Conservation (phyloP, 2,797 vertebrate genomes). For the Arnoldichthys spilopterus region DNA sequence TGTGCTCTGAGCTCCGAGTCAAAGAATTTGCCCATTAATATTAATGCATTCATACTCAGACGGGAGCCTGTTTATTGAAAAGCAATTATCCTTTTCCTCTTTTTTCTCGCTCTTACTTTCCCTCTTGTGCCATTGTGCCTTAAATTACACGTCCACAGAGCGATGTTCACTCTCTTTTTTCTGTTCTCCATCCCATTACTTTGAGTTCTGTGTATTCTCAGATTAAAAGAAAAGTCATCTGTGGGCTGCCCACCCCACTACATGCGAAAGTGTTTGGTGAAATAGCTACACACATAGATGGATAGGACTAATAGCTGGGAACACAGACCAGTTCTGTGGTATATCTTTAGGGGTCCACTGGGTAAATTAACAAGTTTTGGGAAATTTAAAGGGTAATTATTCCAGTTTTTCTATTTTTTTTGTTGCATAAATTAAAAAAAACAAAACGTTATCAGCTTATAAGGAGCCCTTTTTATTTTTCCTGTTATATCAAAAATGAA, state of each 20-base stretch:
- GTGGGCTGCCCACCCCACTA: no score
- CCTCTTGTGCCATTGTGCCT: background rate
- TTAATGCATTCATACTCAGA: slow-evolving; percentile 41
- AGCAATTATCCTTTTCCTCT: slow-evolving; percentile 29
- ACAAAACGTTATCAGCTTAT: no score
- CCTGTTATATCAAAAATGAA: no score
- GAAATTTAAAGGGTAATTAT: no score
- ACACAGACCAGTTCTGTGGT: no score
- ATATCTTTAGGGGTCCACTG: no score
- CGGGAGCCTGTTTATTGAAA: slow-evolving; percentile 34
- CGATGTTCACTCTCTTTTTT: background rate
- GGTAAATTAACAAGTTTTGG: no score
- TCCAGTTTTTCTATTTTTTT: no score
- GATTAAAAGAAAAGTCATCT: slow-evolving; percentile 3
- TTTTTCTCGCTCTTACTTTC: background rate
- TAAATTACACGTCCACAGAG: background rate
- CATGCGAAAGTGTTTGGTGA: background rate
- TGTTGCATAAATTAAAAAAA: no score
- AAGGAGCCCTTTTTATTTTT: no score
- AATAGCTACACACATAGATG: background rate
- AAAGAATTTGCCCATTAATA: slow-evolving; percentile 38
- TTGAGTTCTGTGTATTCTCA: background rate
- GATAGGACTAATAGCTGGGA: background rate
- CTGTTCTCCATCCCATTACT: background rate
- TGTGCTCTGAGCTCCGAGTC: slow-evolving; percentile 11